Conservation (phyloP, 2,797 vertebrate species). For the Scyliorhinus canicula region DNA sequence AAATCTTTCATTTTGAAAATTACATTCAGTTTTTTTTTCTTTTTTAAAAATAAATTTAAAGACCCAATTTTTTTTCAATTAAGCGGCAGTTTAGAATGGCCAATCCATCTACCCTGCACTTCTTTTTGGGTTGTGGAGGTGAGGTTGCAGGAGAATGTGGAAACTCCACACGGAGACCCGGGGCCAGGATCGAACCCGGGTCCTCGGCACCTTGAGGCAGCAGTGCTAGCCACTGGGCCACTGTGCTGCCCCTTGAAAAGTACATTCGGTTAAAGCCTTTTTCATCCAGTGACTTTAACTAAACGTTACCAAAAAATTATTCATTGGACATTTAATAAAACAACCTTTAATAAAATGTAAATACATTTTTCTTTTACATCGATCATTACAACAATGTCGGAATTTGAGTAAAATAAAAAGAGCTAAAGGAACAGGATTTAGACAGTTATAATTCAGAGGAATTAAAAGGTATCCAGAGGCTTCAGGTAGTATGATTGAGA, state of each 20-base stretch:
- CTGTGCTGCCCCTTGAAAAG: no score
- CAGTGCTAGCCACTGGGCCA: no score
- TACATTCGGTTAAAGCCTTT: background rate
- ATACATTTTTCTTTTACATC: background rate
- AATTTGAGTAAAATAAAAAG: background rate
- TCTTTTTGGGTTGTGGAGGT: no score
- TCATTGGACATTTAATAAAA: background rate
- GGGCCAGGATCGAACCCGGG: no score
- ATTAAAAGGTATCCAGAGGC: background rate
- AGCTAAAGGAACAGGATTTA: background rate
- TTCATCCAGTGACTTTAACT: background rate
- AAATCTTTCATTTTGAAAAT: background rate
- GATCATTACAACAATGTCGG: background rate
- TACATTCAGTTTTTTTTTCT: background rate
- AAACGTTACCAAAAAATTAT: background rate
- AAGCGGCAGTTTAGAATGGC: no score
- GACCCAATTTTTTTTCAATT: no score
- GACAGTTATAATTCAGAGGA: conserved; percentile 4
- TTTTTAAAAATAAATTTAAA: no score
- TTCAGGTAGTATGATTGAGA: background rate
- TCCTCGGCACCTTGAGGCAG: no score
- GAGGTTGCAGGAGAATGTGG: no score
- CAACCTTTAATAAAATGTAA: background rate
- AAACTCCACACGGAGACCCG: no score
- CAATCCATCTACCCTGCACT: no score